Percentiles rank a stretch among this genome's conserved stretches.
phyloP scores from a whole-genome alignment of 2,888 invertebrate genomes.

The Eledone cirrhosa region DNA sequence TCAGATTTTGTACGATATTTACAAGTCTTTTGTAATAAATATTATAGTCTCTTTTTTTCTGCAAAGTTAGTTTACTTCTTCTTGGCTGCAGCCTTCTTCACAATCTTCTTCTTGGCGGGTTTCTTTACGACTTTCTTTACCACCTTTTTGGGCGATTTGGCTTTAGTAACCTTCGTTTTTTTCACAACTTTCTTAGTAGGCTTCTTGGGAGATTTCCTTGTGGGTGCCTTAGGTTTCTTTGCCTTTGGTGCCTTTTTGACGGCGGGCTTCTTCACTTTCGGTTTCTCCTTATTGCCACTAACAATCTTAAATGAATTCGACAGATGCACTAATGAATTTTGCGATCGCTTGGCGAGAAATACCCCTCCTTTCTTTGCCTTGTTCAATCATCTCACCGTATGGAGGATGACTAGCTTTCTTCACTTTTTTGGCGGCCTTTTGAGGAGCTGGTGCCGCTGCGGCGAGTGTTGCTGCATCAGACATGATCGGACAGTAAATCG shows the following conservation, averaged over 20 bases:
- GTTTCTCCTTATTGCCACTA: neutral
- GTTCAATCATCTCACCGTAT: neutral
- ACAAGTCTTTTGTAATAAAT: too few species aligned
- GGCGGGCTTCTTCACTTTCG: neutral
- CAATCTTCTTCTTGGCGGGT: neutral
- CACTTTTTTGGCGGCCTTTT: neutral
- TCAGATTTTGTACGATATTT: too few species aligned
- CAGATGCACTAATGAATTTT: neutral
- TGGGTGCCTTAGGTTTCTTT: neutral
- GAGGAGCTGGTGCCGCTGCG: neutral
- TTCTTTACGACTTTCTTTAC: neutral
- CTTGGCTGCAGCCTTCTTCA: slow-evolving; percentile 2
- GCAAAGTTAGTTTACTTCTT: too few species aligned
- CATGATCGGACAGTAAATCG: too few species aligned
- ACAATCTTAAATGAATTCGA: neutral
- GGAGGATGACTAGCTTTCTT: neutral
- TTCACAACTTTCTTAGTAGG: neutral
- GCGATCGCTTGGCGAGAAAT: neutral
- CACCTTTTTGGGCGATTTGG: neutral
- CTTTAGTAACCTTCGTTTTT: neutral
- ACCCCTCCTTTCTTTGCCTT: neutral
- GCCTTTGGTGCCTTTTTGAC: neutral
- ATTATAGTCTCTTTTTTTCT: too few species aligned
- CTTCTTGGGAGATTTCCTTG: neutral
- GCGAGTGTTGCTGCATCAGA: neutral